These are phyloP conservation scores for Sycobia sp. DNA, from an alignment of 1,140 invertebrate species.

Conservation along the genomic window DNA sequence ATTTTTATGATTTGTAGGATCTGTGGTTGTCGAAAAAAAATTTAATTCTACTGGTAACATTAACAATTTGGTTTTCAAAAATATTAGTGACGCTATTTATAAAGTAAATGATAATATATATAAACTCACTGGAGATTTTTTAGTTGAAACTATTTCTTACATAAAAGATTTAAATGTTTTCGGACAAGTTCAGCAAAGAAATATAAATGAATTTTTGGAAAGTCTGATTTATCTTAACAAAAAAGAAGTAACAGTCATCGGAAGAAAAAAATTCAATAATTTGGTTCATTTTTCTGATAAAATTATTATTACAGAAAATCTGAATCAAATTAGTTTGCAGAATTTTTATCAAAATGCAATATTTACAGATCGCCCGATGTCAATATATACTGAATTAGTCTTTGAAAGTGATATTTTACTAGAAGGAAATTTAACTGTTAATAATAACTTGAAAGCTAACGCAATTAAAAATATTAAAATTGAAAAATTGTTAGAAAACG, in stretches of 20 bases:
- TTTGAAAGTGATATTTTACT: constrained; percentile 40
- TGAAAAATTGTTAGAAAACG: constrained; percentile 33
- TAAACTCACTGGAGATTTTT: constrained; percentile 37
- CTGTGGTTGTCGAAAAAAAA: constrained; percentile 25
- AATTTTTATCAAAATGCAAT: constrained; percentile 41
- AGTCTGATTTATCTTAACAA: constrained; percentile 36
- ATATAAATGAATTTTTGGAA: constrained; percentile 35
- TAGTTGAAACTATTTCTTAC: constrained; percentile 26
- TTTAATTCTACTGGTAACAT: constrained; percentile 43
- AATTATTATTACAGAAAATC: constrained; percentile 32
- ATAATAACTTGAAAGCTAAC: constrained; percentile 28
- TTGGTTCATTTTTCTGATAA: constrained; percentile 37
- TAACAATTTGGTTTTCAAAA: constrained; percentile 32
- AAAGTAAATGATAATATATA: constrained; percentile 31
- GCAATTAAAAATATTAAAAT: constrained; percentile 42
- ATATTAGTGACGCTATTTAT: constrained; percentile 34
- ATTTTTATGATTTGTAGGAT: constrained; percentile 29
- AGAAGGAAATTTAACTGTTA: constrained; percentile 32
- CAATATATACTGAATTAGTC: constrained; percentile 31
- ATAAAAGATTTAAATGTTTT: constrained; percentile 37
- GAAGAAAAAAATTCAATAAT: constrained; percentile 42
- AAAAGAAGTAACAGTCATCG: constrained; percentile 34
- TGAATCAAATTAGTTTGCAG: constrained; percentile 44
- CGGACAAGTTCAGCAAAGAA: constrained; percentile 38
- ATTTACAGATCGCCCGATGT: constrained; percentile 40